Evolutionary conservation across 2,888 invertebrate species (phyloP).

Genomic region (Aromia moschata): DNA sequence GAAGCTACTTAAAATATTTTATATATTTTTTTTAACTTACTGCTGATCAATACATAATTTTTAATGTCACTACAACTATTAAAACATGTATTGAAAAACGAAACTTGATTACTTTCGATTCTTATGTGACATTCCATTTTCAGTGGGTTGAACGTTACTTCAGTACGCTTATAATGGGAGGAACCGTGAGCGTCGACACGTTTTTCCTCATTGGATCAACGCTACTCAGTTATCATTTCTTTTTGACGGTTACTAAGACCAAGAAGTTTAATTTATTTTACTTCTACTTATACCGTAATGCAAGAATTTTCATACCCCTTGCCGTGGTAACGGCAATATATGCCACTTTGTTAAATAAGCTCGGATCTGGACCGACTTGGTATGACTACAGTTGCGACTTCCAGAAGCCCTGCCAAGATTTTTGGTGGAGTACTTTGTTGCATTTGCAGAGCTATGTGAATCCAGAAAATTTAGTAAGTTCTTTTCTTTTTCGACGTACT

Average conservation of each 20-base stretch:
- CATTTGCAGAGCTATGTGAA: conserved; percentile 59
- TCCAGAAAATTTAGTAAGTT: conserved; percentile 45
- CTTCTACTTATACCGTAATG: conserved; percentile 61
- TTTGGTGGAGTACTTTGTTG: conserved; percentile 61
- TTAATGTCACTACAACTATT: too few relatives aligned
- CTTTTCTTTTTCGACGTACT: not conserved
- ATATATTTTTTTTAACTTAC: too few relatives aligned
- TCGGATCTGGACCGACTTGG: conserved; percentile 65
- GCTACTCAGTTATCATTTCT: conserved; percentile 63
- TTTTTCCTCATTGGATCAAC: conserved; percentile 71
- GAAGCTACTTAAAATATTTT: too few relatives aligned
- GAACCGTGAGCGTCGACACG: conserved; percentile 69
- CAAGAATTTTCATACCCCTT: conserved; percentile 64
- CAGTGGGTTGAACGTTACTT: conserved; percentile 59
- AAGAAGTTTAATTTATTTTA: conserved; percentile 55
- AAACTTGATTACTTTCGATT: too few relatives aligned
- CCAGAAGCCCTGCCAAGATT: conserved; percentile 49
- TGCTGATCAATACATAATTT: too few relatives aligned
- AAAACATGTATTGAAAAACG: too few relatives aligned
- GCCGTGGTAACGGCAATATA: conserved; percentile 60
- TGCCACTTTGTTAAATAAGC: conserved; percentile 60
- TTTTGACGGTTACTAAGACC: conserved; percentile 53
- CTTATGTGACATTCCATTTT: conserved; percentile 36
- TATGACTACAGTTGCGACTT: conserved; percentile 25
- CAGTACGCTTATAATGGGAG: conserved; percentile 58